phyloP scores from a whole-genome alignment of 2,113 vertebrate species.

The Cacatua alba region DNA sequence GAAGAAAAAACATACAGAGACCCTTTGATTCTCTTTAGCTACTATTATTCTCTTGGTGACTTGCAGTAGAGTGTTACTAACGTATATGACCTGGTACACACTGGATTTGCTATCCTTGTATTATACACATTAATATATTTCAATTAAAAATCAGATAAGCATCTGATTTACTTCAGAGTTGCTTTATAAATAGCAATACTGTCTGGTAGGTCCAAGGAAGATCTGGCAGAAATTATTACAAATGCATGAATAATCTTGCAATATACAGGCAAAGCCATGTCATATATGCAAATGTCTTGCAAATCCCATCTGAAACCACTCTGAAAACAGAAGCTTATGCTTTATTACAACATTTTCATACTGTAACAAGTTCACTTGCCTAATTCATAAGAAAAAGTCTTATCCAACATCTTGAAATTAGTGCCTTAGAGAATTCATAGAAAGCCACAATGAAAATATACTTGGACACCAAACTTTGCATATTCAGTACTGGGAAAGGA shows the following conservation, averaged over 20 bases:
- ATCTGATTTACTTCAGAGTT: background rate
- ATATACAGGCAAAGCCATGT: background rate
- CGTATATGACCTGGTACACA: background rate
- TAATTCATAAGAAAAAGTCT: background rate
- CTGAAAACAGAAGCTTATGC: background rate
- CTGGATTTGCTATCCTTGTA: background rate
- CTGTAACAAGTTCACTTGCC: background rate
- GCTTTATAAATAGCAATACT: background rate
- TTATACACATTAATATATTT: background rate
- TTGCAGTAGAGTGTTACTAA: background rate
- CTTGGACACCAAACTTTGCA: background rate
- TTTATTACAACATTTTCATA: background rate
- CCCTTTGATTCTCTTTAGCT: background rate
- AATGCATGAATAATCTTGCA: background rate
- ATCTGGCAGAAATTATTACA: background rate
- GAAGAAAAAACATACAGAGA: background rate
- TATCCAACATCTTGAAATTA: background rate
- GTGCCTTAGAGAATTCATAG: background rate
- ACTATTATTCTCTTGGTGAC: background rate
- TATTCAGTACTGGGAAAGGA: background rate
- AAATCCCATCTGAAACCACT: background rate
- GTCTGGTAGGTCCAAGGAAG: background rate
- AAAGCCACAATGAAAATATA: background rate
- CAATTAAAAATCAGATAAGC: background rate
- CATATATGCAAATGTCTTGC: background rate